Percentiles rank a stretch among this genome's conserved stretches.
Conservation (phyloP, 2,888 invertebrate genomes). For the Polietes domitor region DNA sequence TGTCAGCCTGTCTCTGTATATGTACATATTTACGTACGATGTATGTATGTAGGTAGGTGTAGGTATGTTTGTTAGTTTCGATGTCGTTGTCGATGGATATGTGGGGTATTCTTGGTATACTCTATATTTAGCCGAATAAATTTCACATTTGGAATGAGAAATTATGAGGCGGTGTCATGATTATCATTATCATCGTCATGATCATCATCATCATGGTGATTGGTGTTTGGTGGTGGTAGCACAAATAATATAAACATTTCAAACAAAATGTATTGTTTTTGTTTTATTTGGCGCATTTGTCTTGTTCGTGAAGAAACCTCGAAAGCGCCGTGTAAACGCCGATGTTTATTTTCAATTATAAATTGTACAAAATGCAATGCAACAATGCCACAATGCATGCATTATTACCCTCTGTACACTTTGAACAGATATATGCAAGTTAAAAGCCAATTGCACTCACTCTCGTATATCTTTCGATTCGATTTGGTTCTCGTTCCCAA, state of each 20-base stretch:
- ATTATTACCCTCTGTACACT: too few relatives aligned
- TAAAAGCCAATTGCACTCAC: too few relatives aligned
- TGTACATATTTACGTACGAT: too few relatives aligned
- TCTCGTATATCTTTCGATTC: too few relatives aligned
- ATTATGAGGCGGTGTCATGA: slow-evolving; percentile 42
- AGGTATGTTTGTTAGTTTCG: slow-evolving; percentile 11
- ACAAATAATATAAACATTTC: slow-evolving; percentile 55
- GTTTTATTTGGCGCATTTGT: slow-evolving; percentile 24
- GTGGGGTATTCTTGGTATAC: slow-evolving; percentile 23
- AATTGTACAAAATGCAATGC: too few relatives aligned
- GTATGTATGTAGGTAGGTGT: slow-evolving; percentile 24
- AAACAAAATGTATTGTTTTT: neutral
- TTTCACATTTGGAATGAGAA: slow-evolving; percentile 59
- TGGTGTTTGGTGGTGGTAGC: neutral
- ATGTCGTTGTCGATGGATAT: slow-evolving; percentile 7
- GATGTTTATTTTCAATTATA: too few relatives aligned
- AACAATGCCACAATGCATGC: too few relatives aligned
- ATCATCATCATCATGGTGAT: slow-evolving; percentile 4
- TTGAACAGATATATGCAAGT: too few relatives aligned
- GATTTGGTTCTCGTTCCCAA: too few relatives aligned
- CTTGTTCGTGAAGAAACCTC: neutral
- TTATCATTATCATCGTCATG: neutral
- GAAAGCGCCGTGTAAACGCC: too few relatives aligned
- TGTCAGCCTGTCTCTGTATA: too few relatives aligned
- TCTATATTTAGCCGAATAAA: slow-evolving; percentile 52